Percentiles rank a stretch among this genome's conserved stretches.
phyloP scores from a whole-genome alignment of 2,888 invertebrate species.

The Acronicta aceris region DNA sequence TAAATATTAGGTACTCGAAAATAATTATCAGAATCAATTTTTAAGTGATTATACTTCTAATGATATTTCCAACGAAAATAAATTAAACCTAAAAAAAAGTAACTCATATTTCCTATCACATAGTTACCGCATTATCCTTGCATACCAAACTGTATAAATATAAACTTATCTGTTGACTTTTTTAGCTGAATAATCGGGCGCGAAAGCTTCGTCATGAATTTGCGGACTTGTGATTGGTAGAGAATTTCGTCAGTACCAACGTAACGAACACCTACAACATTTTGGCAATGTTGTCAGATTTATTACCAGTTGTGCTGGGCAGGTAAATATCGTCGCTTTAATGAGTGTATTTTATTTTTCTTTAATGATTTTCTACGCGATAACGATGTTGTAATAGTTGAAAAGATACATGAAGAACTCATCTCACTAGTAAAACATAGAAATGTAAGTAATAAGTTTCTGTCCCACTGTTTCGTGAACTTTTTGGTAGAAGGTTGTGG shows the following conservation, averaged over 20 bases:
- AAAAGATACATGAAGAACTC: slow-evolving; percentile 67
- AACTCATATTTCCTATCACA: slow-evolving; percentile 1
- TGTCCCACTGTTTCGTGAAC: slow-evolving; percentile 79
- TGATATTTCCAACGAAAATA: neutral
- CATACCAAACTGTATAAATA: slow-evolving; percentile 55
- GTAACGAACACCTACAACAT: slow-evolving; percentile 66
- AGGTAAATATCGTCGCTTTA: slow-evolving; percentile 85
- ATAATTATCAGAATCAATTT: too few species aligned
- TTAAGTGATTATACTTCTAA: too few species aligned
- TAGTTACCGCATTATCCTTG: slow-evolving; percentile 30
- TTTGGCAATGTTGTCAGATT: slow-evolving; percentile 87
- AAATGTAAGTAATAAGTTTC: slow-evolving; percentile 74
- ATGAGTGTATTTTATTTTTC: slow-evolving; percentile 82
- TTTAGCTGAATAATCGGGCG: slow-evolving; percentile 81
- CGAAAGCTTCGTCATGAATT: slow-evolving; percentile 83
- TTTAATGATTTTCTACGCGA: slow-evolving; percentile 75
- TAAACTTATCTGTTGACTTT: slow-evolving; percentile 69
- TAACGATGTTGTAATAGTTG: slow-evolving; percentile 69
- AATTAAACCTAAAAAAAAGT: slow-evolving; percentile 6
- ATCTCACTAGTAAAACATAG: slow-evolving; percentile 62
- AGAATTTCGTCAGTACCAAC: slow-evolving; percentile 80
- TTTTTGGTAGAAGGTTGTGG: slow-evolving; percentile 86
- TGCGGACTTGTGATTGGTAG: slow-evolving; percentile 72
- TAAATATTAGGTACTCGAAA: slow-evolving; percentile 5
- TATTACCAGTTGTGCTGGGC: slow-evolving; percentile 86